Percentiles rank a stretch among this genome's conserved stretches.
phyloP scores from a whole-genome alignment of 1,140 invertebrate genomes.

The Lepidurus arcticus region DNA sequence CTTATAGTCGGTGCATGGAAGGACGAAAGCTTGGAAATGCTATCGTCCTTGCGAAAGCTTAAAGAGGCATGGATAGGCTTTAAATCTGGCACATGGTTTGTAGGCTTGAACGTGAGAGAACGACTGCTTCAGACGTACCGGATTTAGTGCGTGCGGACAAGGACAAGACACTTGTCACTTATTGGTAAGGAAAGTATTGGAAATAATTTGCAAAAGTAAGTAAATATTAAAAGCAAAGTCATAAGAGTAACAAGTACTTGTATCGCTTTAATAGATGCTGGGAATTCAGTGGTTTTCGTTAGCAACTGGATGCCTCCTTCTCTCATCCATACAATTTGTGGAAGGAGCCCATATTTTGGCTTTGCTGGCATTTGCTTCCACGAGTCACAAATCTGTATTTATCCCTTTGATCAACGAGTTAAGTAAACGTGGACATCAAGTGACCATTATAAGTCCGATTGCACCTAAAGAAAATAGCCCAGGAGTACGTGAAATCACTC shows the following conservation, averaged over 20 bases:
- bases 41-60: no score
- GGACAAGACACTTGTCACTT: no score
- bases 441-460: slow-evolving; percentile 59
- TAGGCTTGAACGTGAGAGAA: no score
- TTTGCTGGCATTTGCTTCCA: slow-evolving; percentile 56
- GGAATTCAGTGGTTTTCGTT: not conserved
- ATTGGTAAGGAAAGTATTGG: no score
- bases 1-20: no score
- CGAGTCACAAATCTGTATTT: slow-evolving; percentile 63
- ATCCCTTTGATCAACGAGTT: slow-evolving; percentile 57
- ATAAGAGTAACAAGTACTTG: not conserved
- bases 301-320: not conserved
- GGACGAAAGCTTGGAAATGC: no score
- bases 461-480: not conserved
- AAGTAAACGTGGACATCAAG: slow-evolving; percentile 56
- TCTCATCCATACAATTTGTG: slow-evolving; percentile 11
- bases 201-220: no score
- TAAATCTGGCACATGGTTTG: no score
- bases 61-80: no score
- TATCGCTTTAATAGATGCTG: not conserved
- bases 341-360: slow-evolving; percentile 52
- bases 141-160: no score
- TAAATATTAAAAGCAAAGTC: no score
- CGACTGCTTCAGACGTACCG: no score
- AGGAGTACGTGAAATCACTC: slow-evolving; percentile 9